Evolutionary conservation across 2,888 invertebrate genomes (phyloP).

Genomic region (Limulus polyphemus): DNA sequence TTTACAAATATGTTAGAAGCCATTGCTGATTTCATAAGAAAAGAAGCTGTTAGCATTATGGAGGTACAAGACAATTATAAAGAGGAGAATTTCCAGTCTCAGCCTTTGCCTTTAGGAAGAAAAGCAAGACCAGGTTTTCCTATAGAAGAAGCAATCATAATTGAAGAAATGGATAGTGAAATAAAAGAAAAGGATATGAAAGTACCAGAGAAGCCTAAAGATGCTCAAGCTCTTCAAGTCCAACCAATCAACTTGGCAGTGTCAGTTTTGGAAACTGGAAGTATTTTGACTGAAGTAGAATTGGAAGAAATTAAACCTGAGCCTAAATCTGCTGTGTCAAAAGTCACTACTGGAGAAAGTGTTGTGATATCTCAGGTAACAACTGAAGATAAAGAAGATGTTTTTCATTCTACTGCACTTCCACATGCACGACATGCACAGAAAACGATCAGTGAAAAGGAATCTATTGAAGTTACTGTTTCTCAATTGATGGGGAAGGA

Average conservation of each 20-base stretch:
- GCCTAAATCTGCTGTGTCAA: not conserved
- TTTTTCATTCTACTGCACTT: too few species aligned
- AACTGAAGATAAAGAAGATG: constrained; percentile 2
- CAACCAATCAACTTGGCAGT: too few species aligned
- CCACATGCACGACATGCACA: too few species aligned
- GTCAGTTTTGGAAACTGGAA: too few species aligned
- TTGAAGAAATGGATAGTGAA: constrained; percentile 7
- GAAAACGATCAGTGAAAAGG: constrained; percentile 4
- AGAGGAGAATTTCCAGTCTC: constrained; percentile 20
- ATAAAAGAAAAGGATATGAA: constrained; percentile 1
- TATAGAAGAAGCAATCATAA: constrained; percentile 8
- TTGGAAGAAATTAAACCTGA: constrained; percentile 1
- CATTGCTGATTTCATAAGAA: not conserved
- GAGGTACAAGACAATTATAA: constrained; percentile 11
- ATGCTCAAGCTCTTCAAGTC: not conserved
- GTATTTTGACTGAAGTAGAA: too few species aligned
- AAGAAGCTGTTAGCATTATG: constrained; percentile 5
- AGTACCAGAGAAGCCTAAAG: not conserved
- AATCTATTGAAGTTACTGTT: constrained; percentile 8
- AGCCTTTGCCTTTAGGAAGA: constrained; percentile 7
- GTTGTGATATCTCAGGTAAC: not conserved
- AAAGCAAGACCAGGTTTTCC: constrained; percentile 6
- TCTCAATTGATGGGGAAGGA: constrained; percentile 18
- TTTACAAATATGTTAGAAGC: too few species aligned
- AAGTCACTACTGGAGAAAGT: not conserved